phyloP scores from a whole-genome alignment of 2,797 vertebrate species.

The Myiothlypis chrysogaster region DNA sequence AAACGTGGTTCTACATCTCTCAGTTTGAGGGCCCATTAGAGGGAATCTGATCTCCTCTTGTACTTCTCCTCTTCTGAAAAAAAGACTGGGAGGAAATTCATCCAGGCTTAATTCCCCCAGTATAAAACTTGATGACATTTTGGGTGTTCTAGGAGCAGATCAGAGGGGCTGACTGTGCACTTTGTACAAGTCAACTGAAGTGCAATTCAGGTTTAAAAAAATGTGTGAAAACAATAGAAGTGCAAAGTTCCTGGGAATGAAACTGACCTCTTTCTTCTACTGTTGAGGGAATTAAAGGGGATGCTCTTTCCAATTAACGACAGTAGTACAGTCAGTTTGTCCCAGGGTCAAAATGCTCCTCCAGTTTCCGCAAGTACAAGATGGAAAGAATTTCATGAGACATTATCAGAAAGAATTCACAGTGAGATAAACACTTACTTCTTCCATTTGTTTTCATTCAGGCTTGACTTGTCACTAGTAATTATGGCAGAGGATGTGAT shows the following conservation, averaged over 20 bases:
- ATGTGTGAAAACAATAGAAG: not conserved
- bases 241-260: not conserved
- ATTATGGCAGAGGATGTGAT: constrained; percentile 69
- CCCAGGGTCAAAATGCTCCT: constrained; percentile 25
- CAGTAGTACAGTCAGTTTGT: not conserved
- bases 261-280: not conserved
- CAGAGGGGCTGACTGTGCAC: not conserved
- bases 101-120: not conserved
- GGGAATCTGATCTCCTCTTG: not conserved
- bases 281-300: not conserved
- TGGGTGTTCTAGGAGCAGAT: not conserved
- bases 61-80: not conserved
- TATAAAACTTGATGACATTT: not conserved
- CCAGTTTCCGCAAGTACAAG: constrained; percentile 17
- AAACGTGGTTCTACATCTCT: not conserved
- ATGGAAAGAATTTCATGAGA: constrained; percentile 57
- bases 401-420: constrained; percentile 57
- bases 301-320: not conserved
- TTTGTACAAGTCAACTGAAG: not conserved
- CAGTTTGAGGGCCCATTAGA: not conserved
- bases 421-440: constrained; percentile 54
- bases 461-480: constrained; percentile 45
- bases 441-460: constrained; percentile 66
- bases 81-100: not conserved
- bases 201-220: not conserved